phyloP scores from a whole-genome alignment of 2,888 invertebrate genomes.

The Criorhina ranunculi region DNA sequence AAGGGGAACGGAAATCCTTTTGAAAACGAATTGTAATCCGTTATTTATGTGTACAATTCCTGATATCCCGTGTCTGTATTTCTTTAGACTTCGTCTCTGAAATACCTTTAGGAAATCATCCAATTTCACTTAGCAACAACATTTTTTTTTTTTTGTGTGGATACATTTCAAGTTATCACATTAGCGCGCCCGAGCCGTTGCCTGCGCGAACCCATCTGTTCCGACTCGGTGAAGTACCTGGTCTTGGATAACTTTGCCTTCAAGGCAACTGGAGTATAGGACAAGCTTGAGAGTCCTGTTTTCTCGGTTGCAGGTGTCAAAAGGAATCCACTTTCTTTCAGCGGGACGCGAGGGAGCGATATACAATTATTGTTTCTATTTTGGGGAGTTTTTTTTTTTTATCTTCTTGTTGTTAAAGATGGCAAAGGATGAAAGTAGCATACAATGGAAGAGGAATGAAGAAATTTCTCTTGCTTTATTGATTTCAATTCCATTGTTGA shows the following conservation, averaged over 20 bases:
- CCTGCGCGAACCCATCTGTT: slow-evolving; percentile 48
- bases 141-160: slow-evolving; percentile 30
- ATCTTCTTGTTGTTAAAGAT: not conserved
- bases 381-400: not conserved
- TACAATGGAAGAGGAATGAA: not conserved
- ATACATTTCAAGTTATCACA: slow-evolving; percentile 63
- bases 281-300: slow-evolving; percentile 14
- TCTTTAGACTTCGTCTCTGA: not conserved
- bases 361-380: slow-evolving; percentile 57
- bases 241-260: slow-evolving; percentile 6
- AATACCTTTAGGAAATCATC: slow-evolving; percentile 64
- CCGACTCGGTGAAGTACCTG: slow-evolving; percentile 9
- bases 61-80: slow-evolving; percentile 13
- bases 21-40: slow-evolving; percentile 54
- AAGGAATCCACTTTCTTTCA: slow-evolving; percentile 73
- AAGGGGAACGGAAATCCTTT: slow-evolving; percentile 27
- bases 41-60: slow-evolving; percentile 50
- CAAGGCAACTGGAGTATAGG: not conserved
- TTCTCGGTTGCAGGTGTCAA: slow-evolving; percentile 51
- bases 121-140: slow-evolving; percentile 68
- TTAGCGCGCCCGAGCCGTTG: slow-evolving; percentile 43
- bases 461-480: slow-evolving; percentile 27
- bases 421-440: slow-evolving; percentile 4
- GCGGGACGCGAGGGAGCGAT: slow-evolving; percentile 74
- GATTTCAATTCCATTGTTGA: slow-evolving; percentile 35